Percentiles rank a stretch among this genome's conserved stretches.
Evolutionary conservation across 2,113 vertebrate species (phyloP).

Genomic region (Ptyas mucosa): DNA sequence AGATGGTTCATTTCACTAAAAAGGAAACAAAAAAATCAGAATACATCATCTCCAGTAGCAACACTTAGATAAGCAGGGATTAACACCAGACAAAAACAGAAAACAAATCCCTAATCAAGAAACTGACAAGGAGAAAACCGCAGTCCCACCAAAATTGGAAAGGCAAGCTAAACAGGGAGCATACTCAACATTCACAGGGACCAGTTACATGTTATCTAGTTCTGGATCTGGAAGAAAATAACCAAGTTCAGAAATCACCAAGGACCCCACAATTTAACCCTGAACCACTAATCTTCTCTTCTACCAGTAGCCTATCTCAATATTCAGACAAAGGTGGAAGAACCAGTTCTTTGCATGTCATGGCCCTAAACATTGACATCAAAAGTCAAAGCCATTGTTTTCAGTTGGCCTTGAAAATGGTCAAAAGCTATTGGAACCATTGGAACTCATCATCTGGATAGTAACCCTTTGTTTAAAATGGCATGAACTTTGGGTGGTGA

Average conservation of each 20-base stretch:
- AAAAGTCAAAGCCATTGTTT: background rate
- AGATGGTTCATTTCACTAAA: background rate
- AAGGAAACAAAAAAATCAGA: background rate
- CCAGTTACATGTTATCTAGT: background rate
- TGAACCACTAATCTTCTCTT: background rate
- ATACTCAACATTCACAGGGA: background rate
- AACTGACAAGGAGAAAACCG: background rate
- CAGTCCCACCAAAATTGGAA: background rate
- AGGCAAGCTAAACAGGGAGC: background rate
- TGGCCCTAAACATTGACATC: background rate
- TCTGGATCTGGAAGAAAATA: background rate
- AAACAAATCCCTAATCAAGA: background rate
- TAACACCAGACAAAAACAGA: background rate
- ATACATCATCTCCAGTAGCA: background rate
- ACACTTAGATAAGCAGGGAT: background rate
- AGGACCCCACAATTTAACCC: background rate
- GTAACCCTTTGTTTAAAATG: background rate
- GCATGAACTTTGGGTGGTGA: background rate
- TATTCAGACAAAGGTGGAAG: background rate
- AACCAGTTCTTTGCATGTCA: background rate
- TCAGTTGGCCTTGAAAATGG: background rate
- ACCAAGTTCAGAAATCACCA: background rate
- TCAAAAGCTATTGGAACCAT: background rate
- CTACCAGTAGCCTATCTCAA: background rate
- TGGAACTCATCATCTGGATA: background rate